A percentile compares a stretch with the other conserved stretches of the same genome.
Conservation (phyloP, 2,113 vertebrate genomes). For the Neogobius melanostomus region DNA sequence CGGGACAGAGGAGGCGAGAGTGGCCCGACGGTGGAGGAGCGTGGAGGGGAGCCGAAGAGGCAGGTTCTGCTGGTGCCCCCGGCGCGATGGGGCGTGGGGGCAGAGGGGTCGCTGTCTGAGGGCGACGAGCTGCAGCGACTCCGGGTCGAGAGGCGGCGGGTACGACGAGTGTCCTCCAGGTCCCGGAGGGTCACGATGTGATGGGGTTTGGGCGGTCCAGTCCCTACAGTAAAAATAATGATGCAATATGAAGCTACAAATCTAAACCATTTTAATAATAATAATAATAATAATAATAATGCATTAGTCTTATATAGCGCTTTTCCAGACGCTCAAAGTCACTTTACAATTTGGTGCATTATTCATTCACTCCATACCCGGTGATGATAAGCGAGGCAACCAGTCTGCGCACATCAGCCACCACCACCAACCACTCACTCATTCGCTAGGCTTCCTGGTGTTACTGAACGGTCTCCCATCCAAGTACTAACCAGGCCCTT, state of each 20-base stretch:
- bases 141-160: constrained; percentile 75
- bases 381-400: too few species aligned
- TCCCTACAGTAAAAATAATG: constrained; percentile 13
- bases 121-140: constrained; percentile 76
- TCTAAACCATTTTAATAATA: too few species aligned
- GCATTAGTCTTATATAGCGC: too few species aligned
- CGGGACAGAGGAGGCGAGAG: constrained; percentile 64
- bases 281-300: too few species aligned
- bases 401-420: too few species aligned
- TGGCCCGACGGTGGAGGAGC: constrained; percentile 47
- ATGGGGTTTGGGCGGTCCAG: constrained; percentile 71
- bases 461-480: too few species aligned
- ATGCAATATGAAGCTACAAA: background rate
- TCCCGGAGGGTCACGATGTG: constrained; percentile 86
- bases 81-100: constrained; percentile 73
- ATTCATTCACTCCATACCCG: too few species aligned
- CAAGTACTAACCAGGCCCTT: too few species aligned
- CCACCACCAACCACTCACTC: too few species aligned
- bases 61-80: constrained; percentile 59
- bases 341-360: too few species aligned
- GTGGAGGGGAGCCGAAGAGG: constrained; percentile 65
- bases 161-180: constrained; percentile 79
- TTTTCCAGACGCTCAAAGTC: too few species aligned
- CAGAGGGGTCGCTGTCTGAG: constrained; percentile 58
- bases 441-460: too few species aligned